phyloP scores from a whole-genome alignment of 2,888 invertebrate species.

The Thereva unica region DNA sequence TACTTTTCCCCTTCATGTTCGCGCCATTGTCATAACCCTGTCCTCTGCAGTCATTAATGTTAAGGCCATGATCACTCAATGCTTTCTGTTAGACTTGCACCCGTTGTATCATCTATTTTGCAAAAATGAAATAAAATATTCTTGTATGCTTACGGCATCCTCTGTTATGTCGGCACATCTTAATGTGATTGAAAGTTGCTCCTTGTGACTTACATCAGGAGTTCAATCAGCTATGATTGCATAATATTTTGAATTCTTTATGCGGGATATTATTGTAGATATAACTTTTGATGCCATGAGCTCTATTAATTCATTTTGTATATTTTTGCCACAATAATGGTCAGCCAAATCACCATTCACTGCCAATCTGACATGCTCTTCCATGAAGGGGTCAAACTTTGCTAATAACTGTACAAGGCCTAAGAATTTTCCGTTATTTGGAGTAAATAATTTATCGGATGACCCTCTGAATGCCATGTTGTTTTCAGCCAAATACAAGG shows the following conservation, averaged over 20 bases:
- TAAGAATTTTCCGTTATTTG: not conserved
- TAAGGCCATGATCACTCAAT: not conserved
- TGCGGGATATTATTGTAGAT: too few relatives aligned
- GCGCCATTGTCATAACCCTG: constrained; percentile 21
- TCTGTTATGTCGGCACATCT: not conserved
- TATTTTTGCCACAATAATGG: too few relatives aligned
- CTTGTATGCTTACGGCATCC: not conserved
- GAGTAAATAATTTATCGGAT: too few relatives aligned
- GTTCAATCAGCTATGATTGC: constrained; percentile 8
- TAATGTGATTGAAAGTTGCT: constrained; percentile 8
- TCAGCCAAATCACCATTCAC: too few relatives aligned
- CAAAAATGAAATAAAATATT: not conserved
- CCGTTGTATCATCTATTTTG: not conserved
- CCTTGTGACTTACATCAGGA: constrained; percentile 1
- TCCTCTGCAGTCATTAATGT: not conserved
- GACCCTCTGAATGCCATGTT: too few relatives aligned
- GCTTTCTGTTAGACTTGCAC: not conserved
- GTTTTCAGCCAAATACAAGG: too few relatives aligned
- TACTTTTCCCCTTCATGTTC: constrained; percentile 16
- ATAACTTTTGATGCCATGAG: too few relatives aligned
- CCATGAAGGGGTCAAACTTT: too few relatives aligned
- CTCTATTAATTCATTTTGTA: too few relatives aligned
- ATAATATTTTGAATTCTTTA: not conserved
- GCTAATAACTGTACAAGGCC: too few relatives aligned
- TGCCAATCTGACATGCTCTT: too few relatives aligned